Evolutionary conservation across 2,888 invertebrate genomes (phyloP).

Genomic region (Pollenia amentaria): DNA sequence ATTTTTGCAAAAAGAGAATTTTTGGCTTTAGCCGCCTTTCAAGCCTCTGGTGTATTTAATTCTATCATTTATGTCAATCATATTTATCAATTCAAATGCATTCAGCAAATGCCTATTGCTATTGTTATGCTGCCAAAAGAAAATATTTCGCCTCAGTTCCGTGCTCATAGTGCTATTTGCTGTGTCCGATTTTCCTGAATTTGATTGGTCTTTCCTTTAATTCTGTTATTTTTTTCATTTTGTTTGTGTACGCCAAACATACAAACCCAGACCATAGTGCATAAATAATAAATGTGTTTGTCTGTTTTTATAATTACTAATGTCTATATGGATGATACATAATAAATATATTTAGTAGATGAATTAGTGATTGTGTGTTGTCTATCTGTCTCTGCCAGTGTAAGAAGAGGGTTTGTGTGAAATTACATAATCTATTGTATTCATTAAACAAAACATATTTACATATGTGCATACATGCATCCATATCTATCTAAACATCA

Average conservation of each 20-base stretch:
- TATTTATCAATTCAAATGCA: slow-evolving; percentile 58
- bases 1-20: too few relatives aligned
- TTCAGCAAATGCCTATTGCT: slow-evolving; percentile 37
- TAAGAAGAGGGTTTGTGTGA: slow-evolving; percentile 4
- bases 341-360: slow-evolving; percentile 6
- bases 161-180: neutral
- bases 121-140: slow-evolving; percentile 57
- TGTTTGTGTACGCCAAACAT: slow-evolving; percentile 6
- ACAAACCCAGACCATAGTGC: slow-evolving; percentile 48
- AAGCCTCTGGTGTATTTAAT: slow-evolving; percentile 26
- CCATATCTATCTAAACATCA: neutral
- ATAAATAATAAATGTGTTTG: slow-evolving; percentile 62
- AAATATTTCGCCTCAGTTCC: neutral
- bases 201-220: slow-evolving; percentile 61
- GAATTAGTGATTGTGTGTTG: neutral
- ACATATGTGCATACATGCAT: slow-evolving; percentile 1
- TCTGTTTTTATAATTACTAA: slow-evolving; percentile 66
- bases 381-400: neutral
- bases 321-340: slow-evolving; percentile 16
- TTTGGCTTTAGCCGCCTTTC: neutral
- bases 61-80: slow-evolving; percentile 61
- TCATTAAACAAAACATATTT: slow-evolving; percentile 38
- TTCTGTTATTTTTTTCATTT: slow-evolving; percentile 19
- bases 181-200: slow-evolving; percentile 58
- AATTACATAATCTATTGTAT: slow-evolving; percentile 51